phyloP scores from a whole-genome alignment of 1,140 invertebrate species.

The Macrobrachium rosenbergii region DNA sequence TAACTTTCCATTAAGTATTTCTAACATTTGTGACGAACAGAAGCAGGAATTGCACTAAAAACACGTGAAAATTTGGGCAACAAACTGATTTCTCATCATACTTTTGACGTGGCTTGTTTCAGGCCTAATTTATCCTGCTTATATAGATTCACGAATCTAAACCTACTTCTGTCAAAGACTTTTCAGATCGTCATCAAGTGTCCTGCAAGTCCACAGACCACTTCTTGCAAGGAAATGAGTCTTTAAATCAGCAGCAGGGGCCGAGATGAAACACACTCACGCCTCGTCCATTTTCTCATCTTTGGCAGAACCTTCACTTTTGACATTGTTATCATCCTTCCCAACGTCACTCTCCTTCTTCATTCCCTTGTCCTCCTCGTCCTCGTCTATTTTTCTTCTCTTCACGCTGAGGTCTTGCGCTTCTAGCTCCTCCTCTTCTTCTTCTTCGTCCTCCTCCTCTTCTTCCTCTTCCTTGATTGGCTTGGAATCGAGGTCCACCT shows the following conservation, averaged over 20 bases:
- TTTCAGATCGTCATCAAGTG: no score
- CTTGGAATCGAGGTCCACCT: slow-evolving; percentile 58
- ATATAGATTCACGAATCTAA: no score
- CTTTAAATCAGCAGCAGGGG: neutral
- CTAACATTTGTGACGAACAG: slow-evolving; percentile 20
- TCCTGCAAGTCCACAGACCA: no score
- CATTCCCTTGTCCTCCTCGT: neutral
- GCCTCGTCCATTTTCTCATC: slow-evolving; percentile 23
- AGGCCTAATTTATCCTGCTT: no score
- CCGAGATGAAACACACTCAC: neutral
- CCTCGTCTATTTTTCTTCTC: slow-evolving; percentile 42
- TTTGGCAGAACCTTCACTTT: slow-evolving; percentile 1
- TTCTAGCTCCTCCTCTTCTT: slow-evolving; percentile 38
- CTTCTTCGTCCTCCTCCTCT: slow-evolving; percentile 40
- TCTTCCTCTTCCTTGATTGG: slow-evolving; percentile 27
- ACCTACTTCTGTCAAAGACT: no score
- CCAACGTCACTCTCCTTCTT: slow-evolving; percentile 3
- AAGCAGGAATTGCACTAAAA: no score
- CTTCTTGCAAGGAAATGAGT: neutral
- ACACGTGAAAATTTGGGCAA: no score
- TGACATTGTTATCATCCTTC: neutral
- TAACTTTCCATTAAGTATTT: slow-evolving; percentile 13
- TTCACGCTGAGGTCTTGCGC: slow-evolving; percentile 61
- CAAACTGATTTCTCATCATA: no score
- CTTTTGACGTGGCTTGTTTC: no score